Evolutionary conservation across 2,888 invertebrate genomes (phyloP).

Genomic region (Dynastes hyllus): DNA sequence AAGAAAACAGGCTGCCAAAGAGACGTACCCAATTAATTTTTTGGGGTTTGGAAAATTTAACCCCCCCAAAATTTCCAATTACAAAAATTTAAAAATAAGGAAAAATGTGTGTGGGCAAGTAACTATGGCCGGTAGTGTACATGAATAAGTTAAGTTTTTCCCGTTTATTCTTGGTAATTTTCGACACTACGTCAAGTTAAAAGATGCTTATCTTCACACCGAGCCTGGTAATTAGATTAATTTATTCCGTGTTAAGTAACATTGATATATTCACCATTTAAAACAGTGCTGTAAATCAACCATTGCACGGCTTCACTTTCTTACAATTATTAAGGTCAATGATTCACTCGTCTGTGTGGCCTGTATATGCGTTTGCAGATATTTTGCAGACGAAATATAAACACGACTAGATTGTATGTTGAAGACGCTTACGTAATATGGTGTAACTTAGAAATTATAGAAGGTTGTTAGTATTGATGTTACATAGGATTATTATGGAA

Average conservation of each 20-base stretch:
- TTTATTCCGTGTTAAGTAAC: constrained; percentile 24
- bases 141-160: background rate
- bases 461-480: constrained; percentile 1
- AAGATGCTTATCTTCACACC: constrained; percentile 1
- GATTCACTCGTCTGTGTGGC: constrained; percentile 10
- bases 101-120: too few relatives aligned
- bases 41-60: too few relatives aligned
- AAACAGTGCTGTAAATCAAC: constrained; percentile 5
- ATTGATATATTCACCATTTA: background rate
- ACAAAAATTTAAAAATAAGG: too few relatives aligned
- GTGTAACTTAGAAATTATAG: background rate
- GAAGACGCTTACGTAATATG: background rate
- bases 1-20: too few relatives aligned
- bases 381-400: constrained; percentile 42
- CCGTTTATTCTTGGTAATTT: background rate
- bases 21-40: too few relatives aligned
- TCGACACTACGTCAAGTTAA: background rate
- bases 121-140: background rate
- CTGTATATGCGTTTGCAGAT: constrained; percentile 15
- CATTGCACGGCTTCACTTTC: constrained; percentile 12
- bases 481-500: background rate
- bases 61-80: too few relatives aligned
- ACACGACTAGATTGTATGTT: constrained; percentile 1
- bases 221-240: background rate
- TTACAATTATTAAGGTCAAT: constrained; percentile 35